Base-by-base conservation (phyloP, 2,113 vertebrate species). In the Lutjanus erythropterus region DNA sequence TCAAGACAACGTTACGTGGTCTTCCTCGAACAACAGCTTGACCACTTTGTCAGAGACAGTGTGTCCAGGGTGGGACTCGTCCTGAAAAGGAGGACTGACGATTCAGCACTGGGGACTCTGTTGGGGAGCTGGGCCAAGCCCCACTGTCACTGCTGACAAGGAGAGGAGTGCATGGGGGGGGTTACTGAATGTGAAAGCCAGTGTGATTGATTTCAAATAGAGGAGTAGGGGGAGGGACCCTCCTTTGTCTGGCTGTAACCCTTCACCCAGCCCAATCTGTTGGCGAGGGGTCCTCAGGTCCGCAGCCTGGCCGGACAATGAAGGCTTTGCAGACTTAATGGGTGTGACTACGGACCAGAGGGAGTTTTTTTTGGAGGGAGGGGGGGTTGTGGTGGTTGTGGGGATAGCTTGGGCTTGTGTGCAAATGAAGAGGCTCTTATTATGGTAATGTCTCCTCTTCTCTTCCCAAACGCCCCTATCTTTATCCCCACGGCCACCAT, bases 341-440 rank as follows among this genome's bases (percentile, higher is more conserved):
- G 93, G 91, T 92, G 94, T 92, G 92, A 91, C 92, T 79, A 46
- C 25, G 49, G 86, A 89, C 89, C 88, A 80, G 78, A 75, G 83
- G 86, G 85, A 82, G 80, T 75, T 80, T 44, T 59, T n/a, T n/a
- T n/a, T n/a, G n/a, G n/a, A n/a, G n/a, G n/a, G n/a, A n/a, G 60
- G 21, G 37, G 56, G 33, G 46, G 67, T 74, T 79, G 65, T 52
- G 70, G 39, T 77, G n/a, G n/a, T n/a, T n/a, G 67, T 55, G 71
- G 86, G 88, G 85, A 65, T 84, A 80, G 82, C 86, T 81, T 72
- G 85, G 80, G 89, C 86, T 89, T 95, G 92, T 94, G 92, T 95
- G 94, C 87, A 94, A 95, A 96, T 95, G 93, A 94, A 91, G 91
- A 84, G 89, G 80, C 92, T 90, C 93, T 95, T 95, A 93, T 94